Evolutionary conservation across 2,113 vertebrate genomes (phyloP).

Genomic region (Platycercus adscitus): DNA sequence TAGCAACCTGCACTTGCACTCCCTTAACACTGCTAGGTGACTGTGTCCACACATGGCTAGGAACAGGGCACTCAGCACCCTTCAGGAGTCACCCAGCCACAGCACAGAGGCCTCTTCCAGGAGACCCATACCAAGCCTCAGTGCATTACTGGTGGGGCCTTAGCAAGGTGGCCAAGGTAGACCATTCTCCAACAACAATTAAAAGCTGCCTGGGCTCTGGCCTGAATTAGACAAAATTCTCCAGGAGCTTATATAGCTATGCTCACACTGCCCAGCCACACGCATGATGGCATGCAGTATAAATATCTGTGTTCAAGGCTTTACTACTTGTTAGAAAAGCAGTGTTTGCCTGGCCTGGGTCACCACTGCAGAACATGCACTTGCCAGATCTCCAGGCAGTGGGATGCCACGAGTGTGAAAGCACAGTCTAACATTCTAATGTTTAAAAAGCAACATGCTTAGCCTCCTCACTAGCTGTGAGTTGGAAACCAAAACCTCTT

Average conservation of each 20-base stretch:
- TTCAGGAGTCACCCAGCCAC: rapidly evolving
- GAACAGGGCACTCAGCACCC: background rate
- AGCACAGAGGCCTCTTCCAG: background rate
- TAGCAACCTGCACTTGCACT: background rate
- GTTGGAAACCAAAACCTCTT: background rate
- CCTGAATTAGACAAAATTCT: background rate
- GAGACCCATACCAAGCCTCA: background rate
- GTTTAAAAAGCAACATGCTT: background rate
- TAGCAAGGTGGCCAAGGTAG: background rate
- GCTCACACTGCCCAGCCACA: background rate
- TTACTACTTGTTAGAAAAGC: background rate
- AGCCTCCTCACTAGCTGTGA: background rate
- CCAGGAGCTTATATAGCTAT: background rate
- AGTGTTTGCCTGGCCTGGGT: background rate
- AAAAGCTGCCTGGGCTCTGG: background rate
- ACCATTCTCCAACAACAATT: background rate
- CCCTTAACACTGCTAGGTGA: background rate
- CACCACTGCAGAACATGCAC: background rate
- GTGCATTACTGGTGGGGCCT: background rate
- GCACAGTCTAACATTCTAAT: background rate
- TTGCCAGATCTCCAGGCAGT: background rate
- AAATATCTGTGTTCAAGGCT: background rate
- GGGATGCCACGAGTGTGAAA: background rate
- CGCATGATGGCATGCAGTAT: background rate
- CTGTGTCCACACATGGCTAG: background rate